Conservation (phyloP, 2,797 vertebrate genomes). For the Nyctibius grandis region DNA sequence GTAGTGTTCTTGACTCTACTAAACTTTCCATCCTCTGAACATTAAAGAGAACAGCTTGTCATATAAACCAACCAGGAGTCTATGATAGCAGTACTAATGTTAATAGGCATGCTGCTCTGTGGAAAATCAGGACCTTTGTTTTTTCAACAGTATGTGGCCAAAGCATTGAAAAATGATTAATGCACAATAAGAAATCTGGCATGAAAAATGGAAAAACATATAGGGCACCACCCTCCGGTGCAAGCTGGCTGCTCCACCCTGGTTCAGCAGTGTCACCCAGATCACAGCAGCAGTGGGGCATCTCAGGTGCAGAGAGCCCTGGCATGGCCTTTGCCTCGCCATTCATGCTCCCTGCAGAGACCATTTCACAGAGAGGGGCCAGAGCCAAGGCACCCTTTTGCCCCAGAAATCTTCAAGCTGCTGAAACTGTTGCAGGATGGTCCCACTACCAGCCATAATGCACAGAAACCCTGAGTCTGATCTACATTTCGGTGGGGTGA, state of each 20-base stretch:
- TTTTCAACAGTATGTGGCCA: neutral
- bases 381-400: neutral
- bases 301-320: rapidly evolving
- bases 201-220: neutral
- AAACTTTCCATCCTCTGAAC: neutral
- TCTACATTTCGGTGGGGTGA: neutral
- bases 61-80: neutral
- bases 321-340: rapidly evolving
- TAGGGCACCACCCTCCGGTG: neutral
- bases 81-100: neutral
- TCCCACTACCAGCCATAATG: neutral
- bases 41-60: neutral
- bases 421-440: neutral
- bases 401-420: neutral
- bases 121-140: neutral
- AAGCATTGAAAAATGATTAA: neutral
- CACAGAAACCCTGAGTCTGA: neutral
- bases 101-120: neutral
- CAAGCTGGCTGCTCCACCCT: neutral
- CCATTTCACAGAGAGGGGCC: neutral
- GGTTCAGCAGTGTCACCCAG: neutral
- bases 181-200: neutral
- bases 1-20: neutral
- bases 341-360: neutral
- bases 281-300: neutral